These are phyloP conservation scores for Maconellicoccus hirsutus DNA, from an alignment of 1,140 invertebrate genomes.

Conservation along the genomic window DNA sequence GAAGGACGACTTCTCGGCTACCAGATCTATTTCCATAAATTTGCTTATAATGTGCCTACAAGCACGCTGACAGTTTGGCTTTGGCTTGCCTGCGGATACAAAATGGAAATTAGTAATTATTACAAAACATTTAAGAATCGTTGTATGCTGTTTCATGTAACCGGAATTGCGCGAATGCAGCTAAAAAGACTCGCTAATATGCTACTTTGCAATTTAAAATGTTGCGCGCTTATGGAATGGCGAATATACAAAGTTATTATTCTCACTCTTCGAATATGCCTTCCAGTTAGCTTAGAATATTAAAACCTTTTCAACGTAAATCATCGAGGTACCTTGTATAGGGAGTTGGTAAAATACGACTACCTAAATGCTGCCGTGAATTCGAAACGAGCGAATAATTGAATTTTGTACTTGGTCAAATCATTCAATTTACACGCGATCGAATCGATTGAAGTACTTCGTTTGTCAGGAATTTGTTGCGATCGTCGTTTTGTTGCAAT, in stretches of 20 bases:
- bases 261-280: neutral
- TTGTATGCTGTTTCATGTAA: neutral
- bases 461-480: too few relatives aligned
- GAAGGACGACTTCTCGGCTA: neutral
- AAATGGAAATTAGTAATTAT: constrained; percentile 5
- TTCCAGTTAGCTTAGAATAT: neutral
- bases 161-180: neutral
- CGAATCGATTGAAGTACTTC: too few relatives aligned
- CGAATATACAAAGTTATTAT: constrained; percentile 8
- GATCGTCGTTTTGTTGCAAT: too few relatives aligned
- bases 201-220: constrained; percentile 9
- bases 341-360: neutral
- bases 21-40: neutral
- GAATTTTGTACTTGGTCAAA: too few relatives aligned
- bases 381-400: too few relatives aligned
- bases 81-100: neutral
- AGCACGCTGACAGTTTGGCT: constrained; percentile 2
- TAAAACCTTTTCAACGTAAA: neutral
- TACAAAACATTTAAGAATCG: constrained; percentile 5
- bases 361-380: neutral
- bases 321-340: neutral
- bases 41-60: neutral
- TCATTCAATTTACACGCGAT: too few relatives aligned
- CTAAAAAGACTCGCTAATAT: neutral
- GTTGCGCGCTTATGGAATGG: neutral